Evolutionary conservation across 1,140 invertebrate species (phyloP), one percentile per base, ranked within the genome.

Genomic region (Rhyzopertha dominica): DNA sequence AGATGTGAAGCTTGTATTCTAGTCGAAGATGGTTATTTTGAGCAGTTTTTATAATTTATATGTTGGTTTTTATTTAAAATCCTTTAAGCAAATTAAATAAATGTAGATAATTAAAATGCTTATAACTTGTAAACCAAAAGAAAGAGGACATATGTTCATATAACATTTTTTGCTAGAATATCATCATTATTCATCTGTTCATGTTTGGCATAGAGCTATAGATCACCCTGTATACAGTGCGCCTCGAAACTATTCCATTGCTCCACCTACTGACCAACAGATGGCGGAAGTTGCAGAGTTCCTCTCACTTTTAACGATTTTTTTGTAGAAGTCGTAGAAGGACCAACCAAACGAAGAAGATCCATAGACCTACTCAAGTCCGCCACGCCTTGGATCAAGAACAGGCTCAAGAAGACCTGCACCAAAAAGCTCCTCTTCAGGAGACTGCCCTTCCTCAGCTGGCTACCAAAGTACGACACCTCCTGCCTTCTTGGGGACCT

Each of bases 381-480:
- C n/a, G n/a, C n/a, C n/a, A 44, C 56, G 2, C 51, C 59, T 1
- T 72, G 67, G 51, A 45, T 68, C 8, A 58, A 49, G 18, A 59
- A 63, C n/a, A 69, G 68, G 44, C 51, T 64, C 3, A 62, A 47
- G 32, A 58, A 55, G 7, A 48, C 48, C 2, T 77, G 74, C 30
- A 84, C 80, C 8, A 75, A 73, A 38, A 86, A 85, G 65, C 82
- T 75, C 14, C 66, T 87, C 1, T 73, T 78, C 58, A 84, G 79
- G 58, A 71, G 82, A 5, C 45, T 90, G 18, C 87, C 87, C 1
- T 76, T 90, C 46, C 60, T 83, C 1, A 62, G 61, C 29, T 91
- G 87, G 87, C 59, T 86, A 43, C 85, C 84, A 1, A 74, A 73
- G 25, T 90, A 90, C 67, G 80, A 72, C 40, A 54, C 61, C 3